Conservation (phyloP, 2,113 vertebrate species). For the Oncorhynchus clarkii region DNA sequence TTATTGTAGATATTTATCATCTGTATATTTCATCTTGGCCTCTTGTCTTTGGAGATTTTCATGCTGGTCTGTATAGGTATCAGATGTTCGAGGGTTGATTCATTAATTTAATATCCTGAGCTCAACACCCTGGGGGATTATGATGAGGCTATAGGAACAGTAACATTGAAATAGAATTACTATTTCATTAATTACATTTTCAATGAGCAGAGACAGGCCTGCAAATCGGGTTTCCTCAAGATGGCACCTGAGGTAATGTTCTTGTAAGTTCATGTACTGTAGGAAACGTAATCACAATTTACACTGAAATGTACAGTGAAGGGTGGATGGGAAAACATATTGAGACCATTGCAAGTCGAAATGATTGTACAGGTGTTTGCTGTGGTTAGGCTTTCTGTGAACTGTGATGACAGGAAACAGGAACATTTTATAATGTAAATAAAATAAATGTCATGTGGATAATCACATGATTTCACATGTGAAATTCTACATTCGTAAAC, state of each 20-base stretch:
- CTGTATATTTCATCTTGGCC: conserved; percentile 14
- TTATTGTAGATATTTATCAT: conserved; percentile 3
- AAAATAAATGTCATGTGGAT: no score
- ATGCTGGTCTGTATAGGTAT: neutral
- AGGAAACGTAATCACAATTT: no score
- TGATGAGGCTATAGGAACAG: conserved; percentile 17
- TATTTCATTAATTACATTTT: no score
- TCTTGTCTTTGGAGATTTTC: neutral
- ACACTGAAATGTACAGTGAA: no score
- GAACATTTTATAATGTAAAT: no score
- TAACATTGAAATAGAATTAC: conserved; percentile 10
- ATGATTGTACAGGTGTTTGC: no score
- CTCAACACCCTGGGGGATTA: conserved; percentile 24
- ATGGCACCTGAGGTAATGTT: conserved; percentile 27
- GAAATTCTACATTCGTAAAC: no score
- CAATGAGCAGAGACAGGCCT: conserved; percentile 18
- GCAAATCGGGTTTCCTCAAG: conserved; percentile 42
- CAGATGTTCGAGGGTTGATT: conserved; percentile 23
- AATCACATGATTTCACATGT: no score
- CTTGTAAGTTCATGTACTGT: neutral
- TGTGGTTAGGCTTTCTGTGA: no score
- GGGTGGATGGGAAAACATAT: no score
- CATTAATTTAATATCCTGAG: conserved; percentile 33
- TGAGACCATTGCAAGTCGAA: no score
- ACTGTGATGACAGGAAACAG: no score